A percentile compares a stretch with the other conserved stretches of the same genome.
Evolutionary conservation across 2,797 vertebrate species (phyloP).

Genomic region (Otolemur crassicaudatus): DNA sequence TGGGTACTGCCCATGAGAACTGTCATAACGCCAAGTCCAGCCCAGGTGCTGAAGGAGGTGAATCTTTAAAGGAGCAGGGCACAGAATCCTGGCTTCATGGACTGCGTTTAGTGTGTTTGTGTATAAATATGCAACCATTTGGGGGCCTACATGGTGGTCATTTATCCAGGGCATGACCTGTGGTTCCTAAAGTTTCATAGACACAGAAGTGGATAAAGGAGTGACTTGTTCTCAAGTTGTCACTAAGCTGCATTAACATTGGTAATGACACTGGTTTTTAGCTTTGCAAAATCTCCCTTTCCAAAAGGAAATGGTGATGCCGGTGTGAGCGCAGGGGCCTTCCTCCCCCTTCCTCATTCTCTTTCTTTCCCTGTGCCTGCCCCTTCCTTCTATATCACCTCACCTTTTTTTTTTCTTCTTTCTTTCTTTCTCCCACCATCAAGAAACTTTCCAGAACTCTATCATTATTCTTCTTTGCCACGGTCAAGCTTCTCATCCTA

Average conservation of each 20-base stretch:
- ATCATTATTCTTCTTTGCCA: constrained; percentile 78
- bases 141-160: not conserved
- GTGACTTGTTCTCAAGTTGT: not conserved
- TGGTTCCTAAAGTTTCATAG: not conserved
- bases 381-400: not conserved
- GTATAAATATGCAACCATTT: too few species aligned
- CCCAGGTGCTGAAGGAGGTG: not conserved
- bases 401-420: not conserved
- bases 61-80: not conserved
- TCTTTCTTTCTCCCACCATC: not conserved
- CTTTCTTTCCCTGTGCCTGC: not conserved
- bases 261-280: not conserved
- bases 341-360: not conserved
- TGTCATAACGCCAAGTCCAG: not conserved
- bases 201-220: not conserved
- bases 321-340: not conserved
- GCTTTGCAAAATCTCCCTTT: not conserved
- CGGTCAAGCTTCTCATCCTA: constrained; percentile 44
- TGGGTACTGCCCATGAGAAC: constrained; percentile 12
- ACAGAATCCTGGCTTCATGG: fast-evolving
- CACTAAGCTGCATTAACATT: not conserved
- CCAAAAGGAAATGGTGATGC: not conserved
- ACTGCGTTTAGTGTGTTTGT: not conserved
- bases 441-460: constrained; percentile 50
- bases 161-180: not conserved